Evolutionary conservation across 2,113 vertebrate species (phyloP), one percentile per base, ranked within the genome.

Genomic region (Hyla sarda): DNA sequence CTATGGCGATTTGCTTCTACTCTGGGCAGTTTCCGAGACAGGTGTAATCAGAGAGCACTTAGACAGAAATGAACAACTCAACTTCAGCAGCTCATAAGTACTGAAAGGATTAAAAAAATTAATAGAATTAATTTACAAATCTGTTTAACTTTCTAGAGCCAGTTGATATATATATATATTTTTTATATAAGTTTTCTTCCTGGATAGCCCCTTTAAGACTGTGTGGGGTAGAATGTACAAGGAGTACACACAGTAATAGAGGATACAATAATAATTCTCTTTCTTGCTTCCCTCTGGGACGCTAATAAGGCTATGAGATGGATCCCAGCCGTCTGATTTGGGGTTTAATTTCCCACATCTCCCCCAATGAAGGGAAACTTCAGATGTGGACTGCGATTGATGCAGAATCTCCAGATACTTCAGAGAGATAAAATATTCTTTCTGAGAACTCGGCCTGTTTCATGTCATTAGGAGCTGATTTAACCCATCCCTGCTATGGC

Each of bases 341-440:
- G 48, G 76, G 76, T 72, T 86, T 86, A 69, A 77, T 86, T 86
- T 86, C 84, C 84, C 84, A 80, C 32, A 16, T 86, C 84, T 86
- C 32, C 76, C 83, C 84, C 76, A 81, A 56, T 72, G 34, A 86
- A 81, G 84, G 60, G 30, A 79, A 73, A 54, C 84, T 80, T 86
- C 65, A 86, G 65, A 86, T 81, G 60, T 86, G 72, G 34, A 86
- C 48, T 41, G 76, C 45, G 76, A 80, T 86, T 86, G 84, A 86
- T 80, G 84, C 76, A 60, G 28, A 72, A 86, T 80, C 84, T 86
- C 84, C 28, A 80, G 84, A 81, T 81, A 73, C 30, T 80, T 86
- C 77, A 41, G 50, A 73, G 50, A 86, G 34, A 80, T 86, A 86
- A 45, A 86, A 80, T 80, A 86, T 86, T 86, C 84, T 76, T 86